Base-by-base conservation (phyloP, 1,140 invertebrate genomes). In the Platyura marginata region DNA sequence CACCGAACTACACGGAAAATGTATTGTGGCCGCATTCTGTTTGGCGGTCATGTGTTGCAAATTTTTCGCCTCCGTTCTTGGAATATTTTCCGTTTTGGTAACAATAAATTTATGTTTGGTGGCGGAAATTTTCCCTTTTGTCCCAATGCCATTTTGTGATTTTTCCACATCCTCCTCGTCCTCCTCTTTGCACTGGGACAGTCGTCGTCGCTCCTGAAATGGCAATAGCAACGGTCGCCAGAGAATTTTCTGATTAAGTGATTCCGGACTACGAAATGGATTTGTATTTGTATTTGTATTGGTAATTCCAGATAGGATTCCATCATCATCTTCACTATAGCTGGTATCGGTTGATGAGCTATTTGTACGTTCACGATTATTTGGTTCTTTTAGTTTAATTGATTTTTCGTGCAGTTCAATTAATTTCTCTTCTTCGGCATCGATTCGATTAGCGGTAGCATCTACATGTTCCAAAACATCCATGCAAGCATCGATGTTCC, bases 131-230 rank as follows among this genome's bases (percentile, higher is more conserved):
- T 18, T 38, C 10, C n/a, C 20, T 38, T 38, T n/a, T 38, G 16
- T 21, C 16, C 18, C 36, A 34, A n/a, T 15, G 20, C 4, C 36
- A 18, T 38, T 38, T 13, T 38, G 36, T 21, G 10, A 20, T 38
- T 18, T 4, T 19, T 18, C 65, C 40, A 71, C 75, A 37, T 79
- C 78, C 42, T 77, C 73, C 56, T 85, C 81, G 50, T 83, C 80
- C 61, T 83, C 82, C 51, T 85, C 82, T 22, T 77, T 71, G 53
- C 82, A 85, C 57, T 85, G 79, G 5, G 81, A 84, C 40, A 85
- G 56, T 2, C 81, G 68, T n/a, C 81, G 67, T 1, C 70, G 59
- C 59, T 75, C 75, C 53, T 68, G 44, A 59, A 71, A 69, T 44
- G 74, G 55, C 54, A 75, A 59, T 48, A 75, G 49, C 49, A 71